These are phyloP conservation scores for Ceyx cyanopectus DNA, from an alignment of 2,113 vertebrate species.

Conservation along the genomic window DNA sequence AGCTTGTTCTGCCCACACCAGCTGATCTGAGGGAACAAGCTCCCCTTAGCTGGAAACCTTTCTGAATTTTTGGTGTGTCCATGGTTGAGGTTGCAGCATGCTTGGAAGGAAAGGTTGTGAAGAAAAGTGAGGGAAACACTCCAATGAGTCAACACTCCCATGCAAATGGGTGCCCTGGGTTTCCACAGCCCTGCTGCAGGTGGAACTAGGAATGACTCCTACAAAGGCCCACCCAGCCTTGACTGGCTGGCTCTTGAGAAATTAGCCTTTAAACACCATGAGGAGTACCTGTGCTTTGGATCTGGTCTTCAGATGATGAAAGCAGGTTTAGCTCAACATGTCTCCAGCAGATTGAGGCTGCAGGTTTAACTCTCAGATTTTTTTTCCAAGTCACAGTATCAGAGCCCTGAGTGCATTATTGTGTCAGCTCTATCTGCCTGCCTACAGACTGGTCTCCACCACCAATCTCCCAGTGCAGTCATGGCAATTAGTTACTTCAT, in stretches of 20 bases:
- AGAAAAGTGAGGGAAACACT: background rate
- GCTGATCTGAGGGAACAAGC: too few relatives aligned
- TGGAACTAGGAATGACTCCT: background rate
- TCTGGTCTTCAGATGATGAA: background rate
- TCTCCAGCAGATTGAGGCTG: background rate
- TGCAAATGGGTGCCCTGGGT: background rate
- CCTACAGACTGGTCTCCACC: background rate
- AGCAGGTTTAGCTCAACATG: accelerated
- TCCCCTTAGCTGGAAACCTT: too few relatives aligned
- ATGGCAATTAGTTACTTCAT: background rate
- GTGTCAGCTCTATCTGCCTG: background rate
- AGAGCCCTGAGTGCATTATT: background rate
- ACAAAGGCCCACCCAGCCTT: background rate
- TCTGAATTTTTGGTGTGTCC: background rate
- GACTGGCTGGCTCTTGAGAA: background rate
- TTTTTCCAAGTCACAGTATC: background rate
- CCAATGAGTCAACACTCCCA: background rate
- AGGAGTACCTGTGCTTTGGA: background rate
- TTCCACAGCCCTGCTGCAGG: background rate
- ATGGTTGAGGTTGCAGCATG: background rate
- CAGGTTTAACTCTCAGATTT: background rate
- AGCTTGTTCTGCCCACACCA: too few relatives aligned
- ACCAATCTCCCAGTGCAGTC: background rate
- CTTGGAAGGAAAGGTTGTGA: background rate
- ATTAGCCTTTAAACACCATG: background rate